phyloP scores from a whole-genome alignment of 2,113 vertebrate genomes.

The Siphamia tubifer region DNA sequence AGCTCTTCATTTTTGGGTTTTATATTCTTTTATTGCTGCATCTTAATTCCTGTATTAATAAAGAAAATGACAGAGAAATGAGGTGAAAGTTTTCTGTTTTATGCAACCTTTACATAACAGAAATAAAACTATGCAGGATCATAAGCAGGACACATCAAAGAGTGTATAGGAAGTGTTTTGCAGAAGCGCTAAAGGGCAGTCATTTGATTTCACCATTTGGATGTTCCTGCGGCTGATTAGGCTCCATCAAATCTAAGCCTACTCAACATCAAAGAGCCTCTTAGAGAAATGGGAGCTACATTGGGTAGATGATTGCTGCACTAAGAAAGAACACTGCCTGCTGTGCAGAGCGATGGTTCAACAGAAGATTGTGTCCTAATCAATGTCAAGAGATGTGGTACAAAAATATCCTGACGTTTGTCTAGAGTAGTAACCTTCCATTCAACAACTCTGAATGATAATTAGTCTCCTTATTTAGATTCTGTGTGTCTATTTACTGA shows the following conservation, averaged over 20 bases:
- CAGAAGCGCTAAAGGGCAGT: not conserved
- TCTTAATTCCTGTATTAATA: not conserved
- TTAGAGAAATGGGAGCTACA: not conserved
- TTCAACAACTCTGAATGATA: not conserved
- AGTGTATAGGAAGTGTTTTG: not conserved
- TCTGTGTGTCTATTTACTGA: too few relatives aligned
- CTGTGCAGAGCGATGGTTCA: not conserved
- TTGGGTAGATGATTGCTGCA: not conserved
- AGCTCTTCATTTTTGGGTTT: not conserved
- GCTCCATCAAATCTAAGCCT: not conserved
- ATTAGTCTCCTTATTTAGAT: too few relatives aligned
- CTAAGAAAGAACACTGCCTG: not conserved
- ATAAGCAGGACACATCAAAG: not conserved
- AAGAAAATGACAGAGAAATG: not conserved
- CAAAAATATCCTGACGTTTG: not conserved
- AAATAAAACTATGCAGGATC: not conserved
- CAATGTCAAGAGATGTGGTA: conserved; percentile 2
- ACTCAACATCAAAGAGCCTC: not conserved
- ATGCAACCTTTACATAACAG: not conserved
- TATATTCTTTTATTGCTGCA: not conserved
- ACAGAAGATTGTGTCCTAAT: not conserved
- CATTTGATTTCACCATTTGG: not conserved
- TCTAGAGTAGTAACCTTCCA: not conserved
- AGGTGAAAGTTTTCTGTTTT: not conserved
- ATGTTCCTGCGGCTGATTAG: conserved; percentile 6